Conservation (phyloP, 2,113 vertebrate species). For the Pollachius pollachius region DNA sequence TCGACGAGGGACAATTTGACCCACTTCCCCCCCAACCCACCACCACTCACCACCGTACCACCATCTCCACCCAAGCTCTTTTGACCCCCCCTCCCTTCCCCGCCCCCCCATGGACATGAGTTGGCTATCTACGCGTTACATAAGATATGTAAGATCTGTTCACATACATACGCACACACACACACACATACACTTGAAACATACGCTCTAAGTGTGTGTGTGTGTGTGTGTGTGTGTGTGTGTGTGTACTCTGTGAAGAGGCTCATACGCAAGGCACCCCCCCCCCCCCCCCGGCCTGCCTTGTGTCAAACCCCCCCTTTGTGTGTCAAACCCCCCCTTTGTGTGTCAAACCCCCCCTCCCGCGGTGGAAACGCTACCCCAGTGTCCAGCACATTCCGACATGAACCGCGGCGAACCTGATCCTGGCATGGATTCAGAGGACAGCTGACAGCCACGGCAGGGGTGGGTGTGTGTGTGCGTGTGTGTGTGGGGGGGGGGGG, state of each 20-base stretch:
- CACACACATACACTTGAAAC: too few species aligned
- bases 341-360: constrained; percentile 7
- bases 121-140: too few species aligned
- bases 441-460: constrained; percentile 5
- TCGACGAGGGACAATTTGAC: constrained; percentile 36
- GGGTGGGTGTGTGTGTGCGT: neutral
- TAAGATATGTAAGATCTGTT: too few species aligned
- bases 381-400: constrained; percentile 21
- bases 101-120: too few species aligned
- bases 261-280: too few species aligned
- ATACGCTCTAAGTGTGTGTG: constrained; percentile 24
- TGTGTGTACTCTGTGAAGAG: constrained; percentile 3
- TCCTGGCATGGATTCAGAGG: constrained; percentile 49
- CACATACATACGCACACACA: too few species aligned
- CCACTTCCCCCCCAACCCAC: constrained; percentile 18
- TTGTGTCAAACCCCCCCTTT: neutral
- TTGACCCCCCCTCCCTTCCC: constrained; percentile 44
- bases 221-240: constrained; percentile 23
- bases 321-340: too few species aligned
- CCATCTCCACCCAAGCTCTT: constrained; percentile 16
- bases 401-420: constrained; percentile 31
- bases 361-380: constrained; percentile 8
- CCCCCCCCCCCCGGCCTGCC: too few species aligned
- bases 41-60: too few species aligned
- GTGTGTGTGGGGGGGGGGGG: neutral